A percentile compares a stretch with the other conserved stretches of the same genome.
These are phyloP conservation scores for Sinohyriopsis cumingii DNA, from an alignment of 2,888 invertebrate species.

Conservation along the genomic window DNA sequence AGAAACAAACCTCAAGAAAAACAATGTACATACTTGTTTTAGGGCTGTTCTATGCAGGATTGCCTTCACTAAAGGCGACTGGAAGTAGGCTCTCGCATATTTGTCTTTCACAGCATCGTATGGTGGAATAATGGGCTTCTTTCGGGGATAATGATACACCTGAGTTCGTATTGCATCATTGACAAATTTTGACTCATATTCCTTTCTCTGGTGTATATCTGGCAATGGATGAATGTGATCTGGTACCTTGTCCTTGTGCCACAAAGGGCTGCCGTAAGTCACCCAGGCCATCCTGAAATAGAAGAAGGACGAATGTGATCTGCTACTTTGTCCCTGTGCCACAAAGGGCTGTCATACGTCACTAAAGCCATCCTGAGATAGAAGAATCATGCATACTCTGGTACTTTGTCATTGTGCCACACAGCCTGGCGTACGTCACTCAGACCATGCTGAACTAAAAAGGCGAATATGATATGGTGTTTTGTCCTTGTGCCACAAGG, in stretches of 20 bases:
- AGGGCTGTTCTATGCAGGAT: conserved; percentile 25
- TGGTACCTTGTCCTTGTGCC: conserved; percentile 50
- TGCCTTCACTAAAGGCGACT: conserved; percentile 51
- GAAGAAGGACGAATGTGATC: conserved; percentile 29
- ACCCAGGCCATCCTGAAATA: conserved; percentile 46
- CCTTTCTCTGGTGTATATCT: conserved; percentile 14
- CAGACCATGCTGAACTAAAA: conserved; percentile 30
- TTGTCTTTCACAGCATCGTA: conserved; percentile 60
- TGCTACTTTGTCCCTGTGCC: conserved; percentile 49
- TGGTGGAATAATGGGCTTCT: conserved; percentile 61
- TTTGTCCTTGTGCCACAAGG: conserved; percentile 53
- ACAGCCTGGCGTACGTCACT: conserved; percentile 54
- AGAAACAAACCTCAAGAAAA: too few species aligned
- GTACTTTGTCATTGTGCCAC: conserved; percentile 49
- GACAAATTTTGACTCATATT: conserved; percentile 46
- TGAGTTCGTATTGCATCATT: conserved; percentile 52
- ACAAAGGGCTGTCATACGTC: conserved; percentile 52
- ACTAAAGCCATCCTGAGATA: conserved; percentile 44
- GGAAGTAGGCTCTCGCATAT: conserved; percentile 60
- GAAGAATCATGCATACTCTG: too few species aligned
- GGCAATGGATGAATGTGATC: conserved; percentile 42
- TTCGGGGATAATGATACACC: conserved; percentile 36
- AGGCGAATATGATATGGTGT: conserved; percentile 7
- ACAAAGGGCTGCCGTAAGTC: conserved; percentile 54
- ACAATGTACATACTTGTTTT: too few species aligned